These are phyloP conservation scores for Trypoxylus dichotomus DNA, from an alignment of 1,140 invertebrate genomes.

Conservation along the genomic window DNA sequence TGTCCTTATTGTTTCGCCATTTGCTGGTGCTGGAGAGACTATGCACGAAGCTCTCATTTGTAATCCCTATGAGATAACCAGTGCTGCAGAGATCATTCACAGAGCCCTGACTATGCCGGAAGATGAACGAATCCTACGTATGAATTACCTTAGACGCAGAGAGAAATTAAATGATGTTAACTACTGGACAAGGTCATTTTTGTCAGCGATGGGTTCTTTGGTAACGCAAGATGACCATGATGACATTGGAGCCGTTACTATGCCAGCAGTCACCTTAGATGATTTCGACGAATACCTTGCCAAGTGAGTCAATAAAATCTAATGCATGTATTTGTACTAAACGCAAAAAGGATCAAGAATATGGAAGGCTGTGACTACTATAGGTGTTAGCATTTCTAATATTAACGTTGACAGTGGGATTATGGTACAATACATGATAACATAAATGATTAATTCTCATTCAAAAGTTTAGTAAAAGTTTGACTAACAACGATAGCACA, in stretches of 20 bases:
- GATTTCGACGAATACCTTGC: slow-evolving; percentile 85
- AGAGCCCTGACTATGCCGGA: slow-evolving; percentile 86
- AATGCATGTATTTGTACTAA: neutral
- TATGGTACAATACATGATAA: too few species aligned
- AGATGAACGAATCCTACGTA: slow-evolving; percentile 82
- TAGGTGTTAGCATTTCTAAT: too few species aligned
- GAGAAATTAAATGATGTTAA: slow-evolving; percentile 85
- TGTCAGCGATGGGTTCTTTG: slow-evolving; percentile 81
- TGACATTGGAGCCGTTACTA: slow-evolving; percentile 76
- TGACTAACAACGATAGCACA: too few species aligned
- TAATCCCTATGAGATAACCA: slow-evolving; percentile 88
- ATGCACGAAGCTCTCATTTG: slow-evolving; percentile 86
- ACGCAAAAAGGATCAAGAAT: too few species aligned
- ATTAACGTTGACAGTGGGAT: too few species aligned
- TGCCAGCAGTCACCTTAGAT: slow-evolving; percentile 83
- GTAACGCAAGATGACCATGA: slow-evolving; percentile 70
- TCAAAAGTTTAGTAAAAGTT: too few species aligned
- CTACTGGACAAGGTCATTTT: slow-evolving; percentile 85
- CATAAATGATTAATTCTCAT: too few species aligned
- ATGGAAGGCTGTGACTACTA: neutral
- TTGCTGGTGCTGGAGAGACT: slow-evolving; percentile 87
- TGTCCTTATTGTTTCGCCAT: slow-evolving; percentile 86
- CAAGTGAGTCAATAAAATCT: slow-evolving; percentile 62
- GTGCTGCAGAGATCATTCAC: slow-evolving; percentile 83
- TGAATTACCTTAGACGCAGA: slow-evolving; percentile 80